phyloP scores from a whole-genome alignment of 2,113 vertebrate genomes.

The Enhydra lutris region DNA sequence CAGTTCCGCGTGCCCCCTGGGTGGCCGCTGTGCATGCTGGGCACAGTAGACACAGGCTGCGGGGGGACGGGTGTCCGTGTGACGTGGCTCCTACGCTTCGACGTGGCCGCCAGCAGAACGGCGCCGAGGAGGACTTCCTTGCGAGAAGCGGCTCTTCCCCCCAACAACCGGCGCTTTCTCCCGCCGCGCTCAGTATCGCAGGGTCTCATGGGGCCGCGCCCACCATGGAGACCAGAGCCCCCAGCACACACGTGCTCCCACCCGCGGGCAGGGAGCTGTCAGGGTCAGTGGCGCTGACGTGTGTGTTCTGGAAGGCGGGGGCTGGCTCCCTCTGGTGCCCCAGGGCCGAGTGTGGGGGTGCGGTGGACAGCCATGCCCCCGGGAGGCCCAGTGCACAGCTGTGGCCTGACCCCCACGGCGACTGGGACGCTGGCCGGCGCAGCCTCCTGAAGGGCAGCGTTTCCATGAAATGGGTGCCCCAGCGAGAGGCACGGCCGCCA shows the following conservation, averaged over 20 bases:
- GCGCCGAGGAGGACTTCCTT: neutral
- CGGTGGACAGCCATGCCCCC: rapidly evolving
- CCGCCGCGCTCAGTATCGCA: too few relatives aligned
- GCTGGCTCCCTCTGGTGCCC: neutral
- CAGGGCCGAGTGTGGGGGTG: rapidly evolving
- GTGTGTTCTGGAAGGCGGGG: neutral
- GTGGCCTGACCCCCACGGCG: neutral
- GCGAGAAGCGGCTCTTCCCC: neutral
- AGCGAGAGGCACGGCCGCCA: rapidly evolving
- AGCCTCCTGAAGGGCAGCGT: neutral
- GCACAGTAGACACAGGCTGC: neutral
- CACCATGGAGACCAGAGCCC: too few relatives aligned
- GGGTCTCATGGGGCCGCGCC: neutral
- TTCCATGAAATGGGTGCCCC: neutral
- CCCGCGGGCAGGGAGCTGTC: rapidly evolving
- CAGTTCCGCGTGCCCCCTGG: neutral
- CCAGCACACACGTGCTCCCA: too few relatives aligned
- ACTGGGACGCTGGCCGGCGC: neutral
- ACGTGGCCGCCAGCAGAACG: neutral
- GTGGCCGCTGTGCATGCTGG: neutral
- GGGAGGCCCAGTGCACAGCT: neutral
- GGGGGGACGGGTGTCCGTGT: neutral
- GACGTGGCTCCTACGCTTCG: neutral
- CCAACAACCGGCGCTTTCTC: neutral
- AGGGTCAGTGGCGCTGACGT: rapidly evolving